Evolutionary conservation across 2,888 invertebrate species (phyloP), one percentile per base, ranked within the genome.

Genomic region (Machimus atricapillus): DNA sequence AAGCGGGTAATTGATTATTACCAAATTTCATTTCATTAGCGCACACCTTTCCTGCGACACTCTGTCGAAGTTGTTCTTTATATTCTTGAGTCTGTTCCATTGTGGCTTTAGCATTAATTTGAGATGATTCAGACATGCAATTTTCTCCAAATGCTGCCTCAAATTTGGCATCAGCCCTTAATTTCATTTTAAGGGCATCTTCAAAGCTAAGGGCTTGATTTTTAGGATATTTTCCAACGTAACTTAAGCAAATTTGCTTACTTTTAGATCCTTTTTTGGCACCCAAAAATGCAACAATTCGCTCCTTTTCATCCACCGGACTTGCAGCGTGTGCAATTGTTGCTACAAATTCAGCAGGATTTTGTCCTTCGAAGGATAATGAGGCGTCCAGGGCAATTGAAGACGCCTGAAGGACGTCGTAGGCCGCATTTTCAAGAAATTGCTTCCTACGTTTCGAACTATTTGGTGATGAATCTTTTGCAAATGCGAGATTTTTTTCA

Each of bases 241-340:
- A 88, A 14, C 93, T 93, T 8, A 92, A 92, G 88, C 94, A 94
- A 6, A 94, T 89, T 90, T 95, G 93, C 19, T 86, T 16, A 14
- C 37, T 2, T 34, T 23, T 27, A 19, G 87, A 40, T 8, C 52
- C 34, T 88, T 1, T 31, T 56, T 89, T 88, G 1, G 86, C 86
- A 40, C 88, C 87, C 89, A 92, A 93, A 90, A 93, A 94, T 52
- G 94, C 85, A 16, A 94, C 91, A 56, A 93, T 90, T 85, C 94
- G 94, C 14, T 93, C 91, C 90, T 94, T 95, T 6, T 93, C 91
- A 89, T 95, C 94, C 1, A 94, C 93, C 2, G 93, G 92, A 90
- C 95, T 95, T n/a, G 91, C 90, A 37, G 94, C 94, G 31, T 93
- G 89, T 19, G 94, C 95, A 16, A 93, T 91, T 9, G 95, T 95